Conservation (phyloP, 2,797 vertebrate species). For the Scyliorhinus canicula region DNA sequence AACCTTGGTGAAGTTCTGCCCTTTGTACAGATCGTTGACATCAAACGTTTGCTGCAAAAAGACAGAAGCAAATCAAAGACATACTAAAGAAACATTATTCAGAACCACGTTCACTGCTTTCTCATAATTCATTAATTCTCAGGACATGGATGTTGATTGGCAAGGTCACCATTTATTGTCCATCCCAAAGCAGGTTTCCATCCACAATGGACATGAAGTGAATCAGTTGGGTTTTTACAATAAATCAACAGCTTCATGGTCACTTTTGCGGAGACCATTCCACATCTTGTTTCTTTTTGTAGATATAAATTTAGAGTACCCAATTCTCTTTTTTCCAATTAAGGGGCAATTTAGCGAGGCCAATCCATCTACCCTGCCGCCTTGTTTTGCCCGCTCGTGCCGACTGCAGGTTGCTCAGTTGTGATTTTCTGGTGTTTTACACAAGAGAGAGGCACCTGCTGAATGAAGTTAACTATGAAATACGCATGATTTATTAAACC, state of each 20-base stretch:
- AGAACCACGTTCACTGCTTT: not conserved
- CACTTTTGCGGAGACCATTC: too few species aligned
- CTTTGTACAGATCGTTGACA: conserved; percentile 77
- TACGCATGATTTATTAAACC: too few species aligned
- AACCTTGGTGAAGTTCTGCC: conserved; percentile 80
- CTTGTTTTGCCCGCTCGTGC: too few species aligned
- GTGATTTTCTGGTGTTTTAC: too few species aligned
- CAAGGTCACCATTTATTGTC: not conserved
- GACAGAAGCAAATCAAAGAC: conserved; percentile 37
- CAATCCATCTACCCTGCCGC: too few species aligned
- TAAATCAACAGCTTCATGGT: not conserved
- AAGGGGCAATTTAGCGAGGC: too few species aligned
- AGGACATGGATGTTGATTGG: not conserved
- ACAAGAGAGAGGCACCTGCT: too few species aligned
- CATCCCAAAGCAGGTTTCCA: not conserved
- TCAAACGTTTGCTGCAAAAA: conserved; percentile 76
- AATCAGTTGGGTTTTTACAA: not conserved
- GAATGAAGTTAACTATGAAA: too few species aligned
- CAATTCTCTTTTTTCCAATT: too few species aligned
- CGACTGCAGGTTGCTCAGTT: too few species aligned
- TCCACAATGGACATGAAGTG: not conserved
- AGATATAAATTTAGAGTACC: too few species aligned
- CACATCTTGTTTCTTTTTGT: too few species aligned
- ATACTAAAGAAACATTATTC: not conserved
- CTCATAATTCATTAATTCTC: not conserved